Conservation (phyloP, 2,797 vertebrate genomes). For the Sebastes nivosus region DNA sequence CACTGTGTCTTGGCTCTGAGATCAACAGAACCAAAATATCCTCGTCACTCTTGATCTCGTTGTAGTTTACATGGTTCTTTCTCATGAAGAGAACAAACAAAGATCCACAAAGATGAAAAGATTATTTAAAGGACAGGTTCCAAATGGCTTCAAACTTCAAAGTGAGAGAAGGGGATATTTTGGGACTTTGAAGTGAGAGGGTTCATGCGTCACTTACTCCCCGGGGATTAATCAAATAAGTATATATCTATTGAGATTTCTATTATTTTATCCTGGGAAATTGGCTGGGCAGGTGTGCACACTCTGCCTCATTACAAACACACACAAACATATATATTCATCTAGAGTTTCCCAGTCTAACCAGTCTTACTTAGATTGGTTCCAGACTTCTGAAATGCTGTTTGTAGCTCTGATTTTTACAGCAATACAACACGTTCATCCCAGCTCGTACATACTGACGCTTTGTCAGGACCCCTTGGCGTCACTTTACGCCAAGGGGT, state of each 20-base stretch:
- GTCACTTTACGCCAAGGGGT: too few relatives aligned
- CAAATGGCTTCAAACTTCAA: slow-evolving; percentile 36
- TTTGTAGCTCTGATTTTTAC: too few relatives aligned
- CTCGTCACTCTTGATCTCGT: background rate
- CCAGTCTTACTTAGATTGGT: background rate
- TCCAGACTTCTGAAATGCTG: background rate
- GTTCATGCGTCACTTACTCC: slow-evolving; percentile 9
- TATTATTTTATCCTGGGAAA: background rate
- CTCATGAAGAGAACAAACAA: slow-evolving; percentile 39
- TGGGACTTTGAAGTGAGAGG: slow-evolving; percentile 29
- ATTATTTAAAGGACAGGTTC: slow-evolving; percentile 6
- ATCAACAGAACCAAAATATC: slow-evolving; percentile 32
- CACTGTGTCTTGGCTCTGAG: background rate
- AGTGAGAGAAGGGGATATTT: slow-evolving; percentile 19
- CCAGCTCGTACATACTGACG: too few relatives aligned
- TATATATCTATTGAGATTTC: background rate
- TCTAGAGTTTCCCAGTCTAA: background rate
- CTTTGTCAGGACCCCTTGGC: too few relatives aligned
- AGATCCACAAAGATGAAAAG: slow-evolving; percentile 18
- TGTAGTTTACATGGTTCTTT: background rate
- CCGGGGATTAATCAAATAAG: slow-evolving; percentile 16
- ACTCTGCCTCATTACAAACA: slow-evolving; percentile 1
- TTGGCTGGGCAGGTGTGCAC: background rate
- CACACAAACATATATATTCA: background rate
- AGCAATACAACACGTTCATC: too few relatives aligned